Conservation (phyloP, 2,113 vertebrate species). For the Pantherophis guttatus region DNA sequence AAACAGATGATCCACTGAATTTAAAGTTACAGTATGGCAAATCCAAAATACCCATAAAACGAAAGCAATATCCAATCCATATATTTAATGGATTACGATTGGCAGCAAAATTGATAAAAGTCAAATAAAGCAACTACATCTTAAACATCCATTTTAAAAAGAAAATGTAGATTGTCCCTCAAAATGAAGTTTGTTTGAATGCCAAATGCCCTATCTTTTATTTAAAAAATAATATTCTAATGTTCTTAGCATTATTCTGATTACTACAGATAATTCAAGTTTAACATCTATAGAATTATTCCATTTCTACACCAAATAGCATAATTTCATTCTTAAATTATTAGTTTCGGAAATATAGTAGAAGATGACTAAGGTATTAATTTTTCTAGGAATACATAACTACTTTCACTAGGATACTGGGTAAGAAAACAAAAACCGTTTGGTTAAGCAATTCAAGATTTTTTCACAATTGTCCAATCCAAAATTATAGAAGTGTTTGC, state of each 20-base stretch:
- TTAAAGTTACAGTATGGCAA: not conserved
- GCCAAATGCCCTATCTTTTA: not conserved
- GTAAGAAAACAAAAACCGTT: conserved; percentile 10
- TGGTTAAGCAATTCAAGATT: conserved; percentile 25
- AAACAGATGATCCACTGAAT: not conserved
- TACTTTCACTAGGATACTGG: not conserved
- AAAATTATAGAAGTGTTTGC: not conserved
- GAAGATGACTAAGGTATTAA: not conserved
- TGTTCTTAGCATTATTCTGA: not conserved
- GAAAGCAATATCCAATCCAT: not conserved
- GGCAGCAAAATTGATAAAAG: not conserved
- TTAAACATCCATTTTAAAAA: not conserved
- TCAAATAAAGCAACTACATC: not conserved
- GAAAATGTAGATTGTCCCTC: not conserved
- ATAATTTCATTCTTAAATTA: conserved; percentile 7
- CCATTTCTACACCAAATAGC: not conserved
- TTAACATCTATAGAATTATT: not conserved
- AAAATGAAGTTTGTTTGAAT: not conserved
- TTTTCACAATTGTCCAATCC: conserved; percentile 18
- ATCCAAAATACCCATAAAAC: not conserved
- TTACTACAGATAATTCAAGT: not conserved
- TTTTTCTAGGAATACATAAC: not conserved
- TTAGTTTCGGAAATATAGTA: conserved; percentile 2
- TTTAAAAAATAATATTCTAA: not conserved
- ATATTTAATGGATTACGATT: not conserved